Evolutionary conservation across 2,797 vertebrate genomes (phyloP), one percentile per base, ranked within the genome.

Genomic region (Lutjanus argentimaculatus): DNA sequence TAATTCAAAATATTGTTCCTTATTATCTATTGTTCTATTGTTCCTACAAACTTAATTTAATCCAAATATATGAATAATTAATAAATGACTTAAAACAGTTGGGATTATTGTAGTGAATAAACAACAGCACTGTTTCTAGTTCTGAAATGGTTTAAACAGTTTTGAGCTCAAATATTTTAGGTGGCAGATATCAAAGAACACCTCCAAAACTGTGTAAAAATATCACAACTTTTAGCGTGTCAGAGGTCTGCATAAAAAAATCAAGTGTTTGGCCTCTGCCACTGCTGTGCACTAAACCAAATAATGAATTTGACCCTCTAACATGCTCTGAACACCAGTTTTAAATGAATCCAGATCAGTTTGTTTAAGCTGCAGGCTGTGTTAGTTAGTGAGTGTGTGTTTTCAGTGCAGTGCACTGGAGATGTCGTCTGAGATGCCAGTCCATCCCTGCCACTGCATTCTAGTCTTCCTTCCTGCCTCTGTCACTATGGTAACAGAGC

Each of bases 401-500:
- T 83, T 72, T 79, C 49, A 82, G 48, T 67, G 72, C 83, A 80
- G 75, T 58, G 61, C 72, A 45, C 66, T 63, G 52, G 70, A 79
- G 75, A 76, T 80, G 86, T 85, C 73, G 73, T 67, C 73, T 58
- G 84, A 85, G 85, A 90, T 85, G 80, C 77, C 73, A 65, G 85
- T 85, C 90, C 82, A 82, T 91, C 80, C 61, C 81, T 88, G 88
- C 83, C 75, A 88, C 90, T 91, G 91, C 89, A 89, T 85, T 83
- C 86, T 85, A 86, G 72, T 88, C 84, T 90, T 91, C 86, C 87
- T 89, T 74, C 73, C 89, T 91, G 88, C 87, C 89, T 91, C 85
- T 89, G 91, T 95, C 89, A 79, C 95, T 85, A 95, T 95, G 92
- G 93, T 85, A 94, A 95, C 94, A 88, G 88, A 90, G 89, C 87